These are phyloP conservation scores for rabbit (Oryctolagus cuniculus) DNA, from an alignment of 2,113 vertebrate genomes.

Conservation along the genomic window DNA sequence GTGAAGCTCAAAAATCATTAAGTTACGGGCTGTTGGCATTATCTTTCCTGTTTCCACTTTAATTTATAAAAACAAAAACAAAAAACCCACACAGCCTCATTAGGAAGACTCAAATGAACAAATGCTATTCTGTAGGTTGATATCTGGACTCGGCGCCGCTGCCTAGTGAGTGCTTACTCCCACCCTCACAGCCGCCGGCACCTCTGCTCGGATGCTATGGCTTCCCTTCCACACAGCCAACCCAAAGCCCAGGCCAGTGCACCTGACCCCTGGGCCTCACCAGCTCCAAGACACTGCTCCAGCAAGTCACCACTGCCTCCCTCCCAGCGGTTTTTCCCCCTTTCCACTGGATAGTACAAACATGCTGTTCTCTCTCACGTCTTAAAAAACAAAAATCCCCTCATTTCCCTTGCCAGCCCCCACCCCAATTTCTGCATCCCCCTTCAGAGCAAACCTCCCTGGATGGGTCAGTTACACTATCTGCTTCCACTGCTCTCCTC, in stretches of 20 bases:
- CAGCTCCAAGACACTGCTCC: not conserved
- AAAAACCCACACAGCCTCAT: too few relatives aligned
- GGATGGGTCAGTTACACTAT: not conserved
- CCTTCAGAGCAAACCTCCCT: not conserved
- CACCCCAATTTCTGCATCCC: not conserved
- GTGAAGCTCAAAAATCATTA: not conserved
- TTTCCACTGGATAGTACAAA: not conserved
- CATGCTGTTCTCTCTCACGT: not conserved
- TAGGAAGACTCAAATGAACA: not conserved
- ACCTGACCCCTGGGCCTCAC: too few relatives aligned
- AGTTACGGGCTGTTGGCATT: not conserved
- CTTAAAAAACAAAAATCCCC: not conserved
- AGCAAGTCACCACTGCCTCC: not conserved
- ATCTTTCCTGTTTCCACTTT: not conserved
- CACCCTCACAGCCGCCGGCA: not conserved
- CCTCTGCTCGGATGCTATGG: not conserved
- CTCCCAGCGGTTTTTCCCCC: fast-evolving
- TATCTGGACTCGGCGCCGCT: not conserved
- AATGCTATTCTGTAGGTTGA: not conserved
- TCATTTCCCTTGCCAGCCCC: not conserved
- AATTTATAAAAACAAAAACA: not conserved
- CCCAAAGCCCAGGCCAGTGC: fast-evolving
- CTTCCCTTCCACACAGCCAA: not conserved
- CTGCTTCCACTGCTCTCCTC: not conserved
- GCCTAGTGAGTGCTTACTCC: not conserved